Base-by-base conservation (phyloP, 2,113 vertebrate genomes). In the Mohoua ochrocephala region DNA sequence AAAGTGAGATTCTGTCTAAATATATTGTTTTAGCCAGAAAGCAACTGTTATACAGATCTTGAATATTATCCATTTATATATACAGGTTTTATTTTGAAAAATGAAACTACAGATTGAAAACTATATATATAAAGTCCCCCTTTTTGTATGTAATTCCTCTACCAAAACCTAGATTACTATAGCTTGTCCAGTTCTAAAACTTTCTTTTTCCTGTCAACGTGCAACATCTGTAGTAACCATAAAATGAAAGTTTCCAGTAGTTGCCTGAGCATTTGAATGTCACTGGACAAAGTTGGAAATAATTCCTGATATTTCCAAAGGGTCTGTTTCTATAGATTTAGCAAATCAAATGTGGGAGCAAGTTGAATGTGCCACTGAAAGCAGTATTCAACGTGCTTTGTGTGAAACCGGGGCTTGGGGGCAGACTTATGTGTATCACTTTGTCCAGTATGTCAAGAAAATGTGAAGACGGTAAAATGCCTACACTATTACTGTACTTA, bases 41-140 rank as follows among this genome's bases (percentile, higher is more conserved):
- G 49, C 91, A 82, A 50, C 61, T 94, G 79, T 69, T 94, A 91
- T 6, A 71, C 57, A 81, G 76, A 87, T 89, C 69, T 81, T 93
- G 53, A 95, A 79, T 89, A 73, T 89, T 96, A 87, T 8, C 65
- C 60, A 59, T 78, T 95, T 96, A 94, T 96, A 95, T 93, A 94
- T 94, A 80, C 82, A 87, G 84, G 89, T 90, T 91, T 97, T 96
- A 94, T 93, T 97, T 96, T 95, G 69, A 65, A 94, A 95, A 92
- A 73, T 75, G 18, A 89, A 91, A 87, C 61, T 74, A 75, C 83
- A 94, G 71, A 94, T 89, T 68, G 60, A 94, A 95, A 94, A 39
- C 52, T 88, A 92, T 94, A 96, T 96, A 84, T 95, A 73, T 26
- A 10, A 93, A 88, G 16, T 84, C 57, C 92, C 95, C 69, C 13